Evolutionary conservation across 1,140 invertebrate genomes (phyloP), one percentile per base, ranked within the genome.

Genomic region (Hylaeus anthracinus): DNA sequence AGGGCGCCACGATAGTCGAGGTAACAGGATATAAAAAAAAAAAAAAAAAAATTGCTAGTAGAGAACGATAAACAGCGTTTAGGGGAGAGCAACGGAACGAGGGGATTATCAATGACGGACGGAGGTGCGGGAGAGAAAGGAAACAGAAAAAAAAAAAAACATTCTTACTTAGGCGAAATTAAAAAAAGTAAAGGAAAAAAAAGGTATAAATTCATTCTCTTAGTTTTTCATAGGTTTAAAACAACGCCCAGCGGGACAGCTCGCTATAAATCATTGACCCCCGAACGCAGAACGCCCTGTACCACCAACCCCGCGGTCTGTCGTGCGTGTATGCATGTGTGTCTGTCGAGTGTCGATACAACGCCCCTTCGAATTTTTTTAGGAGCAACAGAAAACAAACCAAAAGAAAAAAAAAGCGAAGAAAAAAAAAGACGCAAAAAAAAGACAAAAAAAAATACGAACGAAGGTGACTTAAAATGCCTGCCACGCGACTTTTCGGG

Each of bases 181-280:
- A 91, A 89, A 90, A 89, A 90, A 88, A 87, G 84, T 88, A 66
- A 78, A 81, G 72, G 78, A 81, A 89, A 91, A 87, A 76, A 89
- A 90, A 88, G 82, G 82, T 85, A 88, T 85, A 89, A 88, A 92
- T 91, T 90, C 89, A 91, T 88, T 91, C 87, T 92, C 89, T 92
- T 92, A 93, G 90, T 91, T 92, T 92, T 90, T 91, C 86, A 90
- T 92, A 92, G 92, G 79, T 92, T 91, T 85, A 90, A 87, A 86
- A 86, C 85, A 88, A 89, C 81, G 89, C 88, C 26, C 87, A 91
- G 91, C 86, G 91, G 85, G 89, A 90, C 78, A 90, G 88, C 90
- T 91, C 90, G 88, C 90, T 91, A 89, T 89, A 90, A 89, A 92
- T 89, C 88, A 90, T 88, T 88, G 74, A 89, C 82, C 88, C 90